Evolutionary conservation across 2,797 vertebrate genomes (phyloP), one percentile per base, ranked within the genome.

Genomic region (Cuniculus paca): DNA sequence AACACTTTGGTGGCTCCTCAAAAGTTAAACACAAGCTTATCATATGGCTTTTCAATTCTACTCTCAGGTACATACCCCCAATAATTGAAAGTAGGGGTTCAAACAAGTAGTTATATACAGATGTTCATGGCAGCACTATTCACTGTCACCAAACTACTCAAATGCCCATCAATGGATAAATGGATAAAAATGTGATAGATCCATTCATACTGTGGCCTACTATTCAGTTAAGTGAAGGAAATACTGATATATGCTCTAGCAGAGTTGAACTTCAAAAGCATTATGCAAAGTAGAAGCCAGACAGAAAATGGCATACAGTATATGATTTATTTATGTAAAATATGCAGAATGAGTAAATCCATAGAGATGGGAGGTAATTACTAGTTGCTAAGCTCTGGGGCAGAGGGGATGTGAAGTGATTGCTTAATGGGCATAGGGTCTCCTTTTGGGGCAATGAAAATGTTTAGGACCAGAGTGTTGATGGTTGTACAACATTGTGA

Each of bases 221-320:
- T 45, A 77, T n/a, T 74, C 45, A 42, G 63, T 63, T 48, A 34
- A 68, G 50, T 9, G 72, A 42, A 54, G 0, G 1, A 10, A 16
- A 58, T 22, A 1, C 20, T 26, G 14, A 3, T 14, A 11, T 6
- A 4, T n/a, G 42, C 14, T 42, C 0, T 42, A 24, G 28, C 24
- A 28, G 0, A 5, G 31, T 1, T 42, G 79, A 84, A 24, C 10
- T 31, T 61, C 31, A 34, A 54, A 79, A 68, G 50, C 20, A 39
- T 24, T 24, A 88, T 45, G 20, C 28, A 60, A 42, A 60, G 39
- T 13, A 70, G 45, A 72, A 85, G 72, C 50, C 83, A 77, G 83
- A 19, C 5, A 68, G 36, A 48, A 12, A 70, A 24, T 26, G 70
- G 45, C 5, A 5, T 0, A 4, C 20, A 11, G 19, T 26, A 0